Evolutionary conservation across 2,888 invertebrate genomes (phyloP), one percentile per base, ranked within the genome.

Genomic region (Lasioglossum oenotherae): DNA sequence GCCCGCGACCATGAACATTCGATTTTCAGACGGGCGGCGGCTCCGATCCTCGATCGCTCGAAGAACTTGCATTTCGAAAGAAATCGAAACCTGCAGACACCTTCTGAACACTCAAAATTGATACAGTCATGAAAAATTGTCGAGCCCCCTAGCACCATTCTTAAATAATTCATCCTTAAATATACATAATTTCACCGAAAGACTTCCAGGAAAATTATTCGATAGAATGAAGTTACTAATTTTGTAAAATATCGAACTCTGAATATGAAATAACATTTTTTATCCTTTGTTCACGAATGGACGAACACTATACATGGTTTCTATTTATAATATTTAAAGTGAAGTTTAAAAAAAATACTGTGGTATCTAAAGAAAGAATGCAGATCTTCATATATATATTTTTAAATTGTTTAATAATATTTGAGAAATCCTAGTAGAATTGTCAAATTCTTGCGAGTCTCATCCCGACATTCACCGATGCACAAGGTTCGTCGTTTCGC

Each of bases 381-480:
- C 23, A 8, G 53, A 8, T 53, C 2, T 23, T 23, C 12, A 60
- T 60, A 60, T 12, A 27, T 12, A 14, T 60, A 60, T 60, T 31
- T 60, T 27, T 27, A 14, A 60, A 60, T 53, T n/a, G 53, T 31
- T 16, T 64, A 64, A 64, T 16, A 31, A 31, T 16, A 16, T 31
- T 31, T 31, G 31, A 5, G 31, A 4, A 14, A 23, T n/a, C 3
- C 12, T 57, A 4, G 8, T 1, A 27, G 27, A 27, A 60, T 60
- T 60, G n/a, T n/a, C n/a, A n/a, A n/a, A 27, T 64, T 64, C 16
- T 16, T 64, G 31, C 0, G 64, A 64, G 16, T 27, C 64, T 78
- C 38, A 23, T 8, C 10, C 44, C 49, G 82, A 85, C 78, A 83
- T 78, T 85, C 23, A 12, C 5, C 2, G 14, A n/a, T 10, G 41